Evolutionary conservation across 2,888 invertebrate species (phyloP).

Genomic region (Micoletzkya japonica): DNA sequence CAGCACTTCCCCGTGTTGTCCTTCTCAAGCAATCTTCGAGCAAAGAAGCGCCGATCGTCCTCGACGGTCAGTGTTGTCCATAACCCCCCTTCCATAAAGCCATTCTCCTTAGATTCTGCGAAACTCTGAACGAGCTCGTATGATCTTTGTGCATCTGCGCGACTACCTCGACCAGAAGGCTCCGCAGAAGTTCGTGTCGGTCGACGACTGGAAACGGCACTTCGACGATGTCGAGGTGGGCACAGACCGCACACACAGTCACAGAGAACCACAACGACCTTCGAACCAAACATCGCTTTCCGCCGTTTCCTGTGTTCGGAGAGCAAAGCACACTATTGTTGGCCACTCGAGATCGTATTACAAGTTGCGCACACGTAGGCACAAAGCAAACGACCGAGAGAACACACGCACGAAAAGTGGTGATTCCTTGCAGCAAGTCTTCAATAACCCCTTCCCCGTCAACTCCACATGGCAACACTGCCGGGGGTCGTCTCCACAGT

Average conservation of each 20-base stretch:
- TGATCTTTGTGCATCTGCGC: constrained; percentile 58
- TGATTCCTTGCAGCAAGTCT: constrained; percentile 47
- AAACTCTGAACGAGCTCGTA: constrained; percentile 56
- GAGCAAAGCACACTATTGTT: too few relatives aligned
- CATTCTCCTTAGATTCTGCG: constrained; percentile 50
- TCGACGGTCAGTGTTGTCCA: constrained; percentile 39
- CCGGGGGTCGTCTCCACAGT: constrained; percentile 18
- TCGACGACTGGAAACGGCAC: constrained; percentile 55
- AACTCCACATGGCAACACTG: constrained; percentile 63
- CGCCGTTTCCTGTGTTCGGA: too few relatives aligned
- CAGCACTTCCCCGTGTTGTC: constrained; percentile 61
- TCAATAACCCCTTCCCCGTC: constrained; percentile 58
- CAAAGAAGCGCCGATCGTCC: constrained; percentile 42
- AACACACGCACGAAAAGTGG: background rate
- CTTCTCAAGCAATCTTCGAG: constrained; percentile 48
- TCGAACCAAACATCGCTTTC: too few relatives aligned
- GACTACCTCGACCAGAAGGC: constrained; percentile 50
- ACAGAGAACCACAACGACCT: too few relatives aligned
- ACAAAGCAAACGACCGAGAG: background rate
- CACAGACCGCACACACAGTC: too few relatives aligned
- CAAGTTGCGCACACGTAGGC: background rate
- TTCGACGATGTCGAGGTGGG: constrained; percentile 60
- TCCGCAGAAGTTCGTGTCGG: constrained; percentile 42
- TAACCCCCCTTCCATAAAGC: too few relatives aligned
- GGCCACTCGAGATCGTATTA: background rate